A percentile compares a stretch with the other conserved stretches of the same genome.
Conservation (phyloP, 1,140 invertebrate species). For the Drosophila sp. region DNA sequence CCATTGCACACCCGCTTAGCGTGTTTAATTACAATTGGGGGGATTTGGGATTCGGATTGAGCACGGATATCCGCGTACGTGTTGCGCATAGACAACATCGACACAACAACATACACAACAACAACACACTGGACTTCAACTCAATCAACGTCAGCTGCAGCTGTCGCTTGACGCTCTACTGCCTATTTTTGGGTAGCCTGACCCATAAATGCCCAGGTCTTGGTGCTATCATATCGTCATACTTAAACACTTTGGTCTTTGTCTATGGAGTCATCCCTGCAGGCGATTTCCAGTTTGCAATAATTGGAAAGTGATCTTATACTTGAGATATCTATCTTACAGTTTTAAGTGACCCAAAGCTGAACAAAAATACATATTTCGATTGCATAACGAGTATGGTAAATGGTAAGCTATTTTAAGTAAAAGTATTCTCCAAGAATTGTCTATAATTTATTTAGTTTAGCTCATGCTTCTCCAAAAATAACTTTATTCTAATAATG, state of each 20-base stretch:
- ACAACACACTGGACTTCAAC: conserved; percentile 16
- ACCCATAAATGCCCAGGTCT: conserved; percentile 60
- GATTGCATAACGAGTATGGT: no score
- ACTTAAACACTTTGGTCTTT: neutral
- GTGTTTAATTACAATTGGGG: conserved; percentile 60
- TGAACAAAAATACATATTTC: no score
- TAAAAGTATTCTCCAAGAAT: no score
- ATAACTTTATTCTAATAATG: no score
- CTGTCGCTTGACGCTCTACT: conserved; percentile 36
- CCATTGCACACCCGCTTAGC: conserved; percentile 38
- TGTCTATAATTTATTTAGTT: no score
- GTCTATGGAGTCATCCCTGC: neutral
- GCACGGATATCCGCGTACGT: conserved; percentile 81
- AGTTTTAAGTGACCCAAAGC: no score
- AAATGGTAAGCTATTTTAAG: no score
- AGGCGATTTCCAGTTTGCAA: neutral
- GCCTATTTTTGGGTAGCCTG: conserved; percentile 48
- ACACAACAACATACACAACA: conserved; percentile 12
- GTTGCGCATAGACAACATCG: conserved; percentile 53
- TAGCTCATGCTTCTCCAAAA: no score
- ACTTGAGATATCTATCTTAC: neutral
- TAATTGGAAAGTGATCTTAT: neutral
- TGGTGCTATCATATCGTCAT: no score
- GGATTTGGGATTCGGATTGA: conserved; percentile 59
- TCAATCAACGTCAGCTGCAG: conserved; percentile 49